Evolutionary conservation across 1,140 invertebrate species (phyloP).

Genomic region (Drosophila virilis): DNA sequence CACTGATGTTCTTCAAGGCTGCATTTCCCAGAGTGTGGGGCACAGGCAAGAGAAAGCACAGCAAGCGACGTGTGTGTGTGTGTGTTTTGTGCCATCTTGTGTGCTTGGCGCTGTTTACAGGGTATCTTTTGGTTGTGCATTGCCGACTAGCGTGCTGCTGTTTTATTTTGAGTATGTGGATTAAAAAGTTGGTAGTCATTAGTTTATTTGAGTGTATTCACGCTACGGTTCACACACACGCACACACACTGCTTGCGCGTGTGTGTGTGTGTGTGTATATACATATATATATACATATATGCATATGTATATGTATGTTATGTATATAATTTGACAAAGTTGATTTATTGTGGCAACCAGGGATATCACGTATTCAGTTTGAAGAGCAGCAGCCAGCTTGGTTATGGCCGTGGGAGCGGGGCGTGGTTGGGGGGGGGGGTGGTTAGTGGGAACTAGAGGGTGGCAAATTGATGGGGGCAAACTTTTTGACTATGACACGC

Average conservation of each 20-base stretch:
- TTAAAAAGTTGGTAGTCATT: slow-evolving; percentile 36
- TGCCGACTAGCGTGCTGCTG: not conserved
- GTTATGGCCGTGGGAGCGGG: not conserved
- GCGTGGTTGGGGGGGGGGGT: not conserved
- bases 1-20: too few relatives aligned
- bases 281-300: not conserved
- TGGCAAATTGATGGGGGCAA: slow-evolving; percentile 27
- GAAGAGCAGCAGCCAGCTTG: slow-evolving; percentile 8
- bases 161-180: not conserved
- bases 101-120: too few relatives aligned
- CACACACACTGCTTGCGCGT: not conserved
- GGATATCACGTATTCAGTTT: slow-evolving; percentile 32
- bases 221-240: slow-evolving; percentile 3
- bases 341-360: slow-evolving; percentile 44
- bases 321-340: slow-evolving; percentile 42
- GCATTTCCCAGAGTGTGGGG: too few relatives aligned
- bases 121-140: not conserved
- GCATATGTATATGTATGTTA: not conserved
- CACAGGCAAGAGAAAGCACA: too few relatives aligned
- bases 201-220: slow-evolving; percentile 24
- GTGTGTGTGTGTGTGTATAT: too few relatives aligned
- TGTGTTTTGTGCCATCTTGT: too few relatives aligned
- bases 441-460: not conserved
- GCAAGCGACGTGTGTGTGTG: too few relatives aligned
- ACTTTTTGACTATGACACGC: slow-evolving; percentile 74